phyloP scores from a whole-genome alignment of 2,797 vertebrate species.

The Urocyon cinereoargenteus region DNA sequence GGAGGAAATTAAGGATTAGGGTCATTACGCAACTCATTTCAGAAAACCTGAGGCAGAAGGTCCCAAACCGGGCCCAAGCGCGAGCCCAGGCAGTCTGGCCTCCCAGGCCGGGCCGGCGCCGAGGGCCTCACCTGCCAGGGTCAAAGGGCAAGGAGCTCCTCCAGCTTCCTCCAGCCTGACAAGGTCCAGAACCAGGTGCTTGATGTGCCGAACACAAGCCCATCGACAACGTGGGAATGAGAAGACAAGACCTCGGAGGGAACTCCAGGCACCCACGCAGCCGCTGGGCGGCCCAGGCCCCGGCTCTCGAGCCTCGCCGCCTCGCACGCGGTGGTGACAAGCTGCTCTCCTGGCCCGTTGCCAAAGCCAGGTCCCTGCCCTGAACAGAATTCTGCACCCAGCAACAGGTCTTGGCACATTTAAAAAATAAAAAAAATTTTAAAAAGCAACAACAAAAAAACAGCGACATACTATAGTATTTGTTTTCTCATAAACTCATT shows the following conservation, averaged over 20 bases:
- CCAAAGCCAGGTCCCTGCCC: background rate
- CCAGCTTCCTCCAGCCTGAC: background rate
- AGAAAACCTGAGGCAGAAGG: background rate
- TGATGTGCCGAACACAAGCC: background rate
- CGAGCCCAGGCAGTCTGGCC: background rate
- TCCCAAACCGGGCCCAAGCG: background rate
- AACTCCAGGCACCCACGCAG: background rate
- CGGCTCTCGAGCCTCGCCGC: background rate
- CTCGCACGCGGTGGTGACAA: no score
- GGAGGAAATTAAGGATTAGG: constrained; percentile 56
- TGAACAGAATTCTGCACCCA: background rate
- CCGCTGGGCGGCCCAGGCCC: background rate
- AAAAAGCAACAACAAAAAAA: background rate
- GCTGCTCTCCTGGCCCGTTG: no score
- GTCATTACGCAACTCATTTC: constrained; percentile 24
- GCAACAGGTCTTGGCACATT: background rate
- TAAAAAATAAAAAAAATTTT: background rate
- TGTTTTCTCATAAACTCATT: background rate
- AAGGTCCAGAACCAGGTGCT: background rate
- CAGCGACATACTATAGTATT: background rate
- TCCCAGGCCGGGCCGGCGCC: background rate
- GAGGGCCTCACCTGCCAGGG: background rate
- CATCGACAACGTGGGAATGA: background rate
- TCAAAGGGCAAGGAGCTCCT: background rate
- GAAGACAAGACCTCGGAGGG: background rate